These are phyloP conservation scores for Amphimedon queenslandica DNA, from an alignment of 37 sponge, comb jelly and placozoan genomes.

Conservation along the genomic window DNA sequence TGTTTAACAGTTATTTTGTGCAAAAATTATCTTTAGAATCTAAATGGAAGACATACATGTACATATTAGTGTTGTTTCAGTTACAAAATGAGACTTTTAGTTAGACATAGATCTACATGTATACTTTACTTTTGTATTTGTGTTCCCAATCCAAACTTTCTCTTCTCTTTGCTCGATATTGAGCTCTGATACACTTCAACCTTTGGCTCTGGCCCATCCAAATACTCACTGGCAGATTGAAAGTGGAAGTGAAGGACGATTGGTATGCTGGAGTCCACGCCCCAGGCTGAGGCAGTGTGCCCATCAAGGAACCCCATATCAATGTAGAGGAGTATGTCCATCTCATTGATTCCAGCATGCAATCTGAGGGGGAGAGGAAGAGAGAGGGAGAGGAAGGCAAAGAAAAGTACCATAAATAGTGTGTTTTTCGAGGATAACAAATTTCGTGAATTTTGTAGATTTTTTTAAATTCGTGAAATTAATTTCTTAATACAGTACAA, in stretches of 20 bases:
- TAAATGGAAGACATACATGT: no score
- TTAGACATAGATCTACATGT: no score
- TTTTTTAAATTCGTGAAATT: no score
- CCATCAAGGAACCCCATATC: constrained; percentile 55
- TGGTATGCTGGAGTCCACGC: constrained; percentile 47
- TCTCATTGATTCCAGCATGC: constrained; percentile 71
- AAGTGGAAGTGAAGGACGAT: constrained; percentile 49
- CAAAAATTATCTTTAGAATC: no score
- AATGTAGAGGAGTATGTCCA: constrained; percentile 63
- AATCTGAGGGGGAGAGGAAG: constrained; percentile 14
- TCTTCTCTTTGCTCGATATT: constrained; percentile 10
- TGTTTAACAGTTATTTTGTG: no score
- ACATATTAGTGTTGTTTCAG: no score
- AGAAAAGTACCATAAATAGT: no score
- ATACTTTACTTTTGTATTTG: constrained; percentile 43
- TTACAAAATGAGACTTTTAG: no score
- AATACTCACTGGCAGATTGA: constrained; percentile 42
- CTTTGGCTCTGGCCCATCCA: constrained; percentile 60
- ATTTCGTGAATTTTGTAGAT: no score
- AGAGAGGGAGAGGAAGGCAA: no score
- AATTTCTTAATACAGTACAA: no score
- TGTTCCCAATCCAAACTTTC: constrained; percentile 27
- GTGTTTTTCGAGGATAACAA: no score
- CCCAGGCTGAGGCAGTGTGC: constrained; percentile 72
- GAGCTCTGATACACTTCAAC: constrained; percentile 59